A percentile compares a stretch with the other conserved stretches of the same genome.
These are phyloP conservation scores for Xestia sexstrigata DNA, from an alignment of 2,888 invertebrate genomes.

Conservation along the genomic window DNA sequence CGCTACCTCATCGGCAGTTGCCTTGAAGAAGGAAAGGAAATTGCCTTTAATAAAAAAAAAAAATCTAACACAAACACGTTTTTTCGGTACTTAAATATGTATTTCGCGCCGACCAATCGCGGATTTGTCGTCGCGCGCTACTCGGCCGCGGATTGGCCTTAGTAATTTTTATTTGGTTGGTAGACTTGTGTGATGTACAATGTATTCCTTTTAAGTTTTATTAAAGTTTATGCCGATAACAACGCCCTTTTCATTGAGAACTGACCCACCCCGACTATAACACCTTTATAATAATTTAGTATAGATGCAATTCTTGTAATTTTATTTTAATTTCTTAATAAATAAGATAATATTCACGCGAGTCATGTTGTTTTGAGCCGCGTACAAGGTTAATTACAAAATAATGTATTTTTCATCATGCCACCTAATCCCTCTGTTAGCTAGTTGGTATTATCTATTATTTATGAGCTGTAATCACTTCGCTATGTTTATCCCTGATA, in stretches of 20 bases:
- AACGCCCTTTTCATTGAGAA: no score
- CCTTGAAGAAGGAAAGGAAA: neutral
- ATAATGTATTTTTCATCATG: slow-evolving; percentile 27
- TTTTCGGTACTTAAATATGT: neutral
- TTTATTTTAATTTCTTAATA: neutral
- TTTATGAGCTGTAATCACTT: slow-evolving; percentile 19
- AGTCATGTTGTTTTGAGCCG: slow-evolving; percentile 10
- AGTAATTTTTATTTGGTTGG: no score
- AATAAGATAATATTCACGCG: neutral
- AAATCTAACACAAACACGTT: neutral
- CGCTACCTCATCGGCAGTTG: neutral
- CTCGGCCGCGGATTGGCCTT: no score
- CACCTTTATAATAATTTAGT: neutral
- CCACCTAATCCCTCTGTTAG: slow-evolving; percentile 15
- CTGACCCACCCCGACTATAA: no score
- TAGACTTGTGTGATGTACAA: no score
- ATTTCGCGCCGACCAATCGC: no score
- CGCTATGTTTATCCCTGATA: slow-evolving; percentile 40
- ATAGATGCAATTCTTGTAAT: neutral
- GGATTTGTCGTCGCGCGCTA: no score
- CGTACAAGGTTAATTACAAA: slow-evolving; percentile 48
- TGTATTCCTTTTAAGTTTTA: no score
- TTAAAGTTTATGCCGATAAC: no score
- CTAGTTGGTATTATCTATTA: slow-evolving; percentile 20
- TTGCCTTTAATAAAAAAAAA: neutral